Evolutionary conservation across 2,888 invertebrate species (phyloP).

Genomic region (Acrobasis repandana): DNA sequence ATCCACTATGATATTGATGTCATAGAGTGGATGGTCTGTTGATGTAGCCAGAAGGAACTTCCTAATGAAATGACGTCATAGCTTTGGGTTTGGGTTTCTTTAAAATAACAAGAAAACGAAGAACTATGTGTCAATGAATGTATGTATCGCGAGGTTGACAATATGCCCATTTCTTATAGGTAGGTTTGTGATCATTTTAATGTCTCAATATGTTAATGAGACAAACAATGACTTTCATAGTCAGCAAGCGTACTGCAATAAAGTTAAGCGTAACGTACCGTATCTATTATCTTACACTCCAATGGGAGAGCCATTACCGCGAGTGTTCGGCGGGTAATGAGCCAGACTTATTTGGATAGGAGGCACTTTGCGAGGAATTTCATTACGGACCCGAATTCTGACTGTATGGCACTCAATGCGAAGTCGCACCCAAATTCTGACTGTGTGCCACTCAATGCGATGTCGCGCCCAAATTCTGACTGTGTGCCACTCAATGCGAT

Average conservation of each 20-base stretch:
- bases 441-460: background rate
- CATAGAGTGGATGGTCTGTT: too few species aligned
- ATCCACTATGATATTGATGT: too few species aligned
- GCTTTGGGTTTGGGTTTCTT: too few species aligned
- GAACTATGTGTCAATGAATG: too few species aligned
- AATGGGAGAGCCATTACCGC: conserved; percentile 20
- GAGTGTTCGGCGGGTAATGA: conserved; percentile 15
- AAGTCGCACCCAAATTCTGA: background rate
- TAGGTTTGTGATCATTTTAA: too few species aligned
- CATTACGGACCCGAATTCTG: conserved; percentile 5
- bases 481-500: background rate
- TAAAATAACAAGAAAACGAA: too few species aligned
- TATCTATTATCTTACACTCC: conserved; percentile 15
- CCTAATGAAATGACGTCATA: too few species aligned
- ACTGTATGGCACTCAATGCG: conserved; percentile 1
- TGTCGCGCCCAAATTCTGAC: background rate
- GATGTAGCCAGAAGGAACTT: too few species aligned
- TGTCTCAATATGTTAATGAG: too few species aligned
- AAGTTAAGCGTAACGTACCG: conserved; percentile 25
- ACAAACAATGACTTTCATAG: background rate
- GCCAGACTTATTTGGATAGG: conserved; percentile 22
- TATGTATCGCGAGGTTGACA: too few species aligned
- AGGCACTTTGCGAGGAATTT: conserved; percentile 20
- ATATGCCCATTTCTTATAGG: too few species aligned
- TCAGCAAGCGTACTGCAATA: background rate